These are phyloP conservation scores for Melieria crassipennis DNA, from an alignment of 2,888 invertebrate genomes.

Conservation along the genomic window DNA sequence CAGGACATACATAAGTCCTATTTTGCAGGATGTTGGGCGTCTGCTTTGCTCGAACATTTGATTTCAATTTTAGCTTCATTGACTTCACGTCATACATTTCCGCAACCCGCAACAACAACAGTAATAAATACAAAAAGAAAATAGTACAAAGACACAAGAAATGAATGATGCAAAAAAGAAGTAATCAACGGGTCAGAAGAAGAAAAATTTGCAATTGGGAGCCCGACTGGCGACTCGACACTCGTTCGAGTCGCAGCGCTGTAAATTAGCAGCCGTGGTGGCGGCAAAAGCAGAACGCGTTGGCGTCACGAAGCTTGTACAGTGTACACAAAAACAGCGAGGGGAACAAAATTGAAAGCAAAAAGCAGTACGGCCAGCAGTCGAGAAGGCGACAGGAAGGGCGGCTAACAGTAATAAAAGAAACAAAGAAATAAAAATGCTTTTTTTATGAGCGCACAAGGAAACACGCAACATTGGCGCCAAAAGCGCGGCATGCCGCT, in stretches of 20 bases:
- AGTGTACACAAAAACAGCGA: not conserved
- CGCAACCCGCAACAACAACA: not conserved
- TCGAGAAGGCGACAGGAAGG: too few relatives aligned
- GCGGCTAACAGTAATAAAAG: too few relatives aligned
- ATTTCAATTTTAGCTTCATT: slow-evolving; percentile 5
- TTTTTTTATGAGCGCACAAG: too few relatives aligned
- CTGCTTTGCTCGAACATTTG: not conserved
- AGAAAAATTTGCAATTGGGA: slow-evolving; percentile 9
- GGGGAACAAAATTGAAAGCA: not conserved
- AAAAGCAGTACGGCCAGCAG: too few relatives aligned
- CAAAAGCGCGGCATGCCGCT: too few relatives aligned
- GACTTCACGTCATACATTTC: slow-evolving; percentile 11
- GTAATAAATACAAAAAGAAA: too few relatives aligned
- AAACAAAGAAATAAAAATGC: too few relatives aligned
- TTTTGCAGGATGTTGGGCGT: too few relatives aligned
- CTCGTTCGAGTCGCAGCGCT: not conserved
- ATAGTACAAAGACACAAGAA: too few relatives aligned
- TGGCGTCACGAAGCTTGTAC: not conserved
- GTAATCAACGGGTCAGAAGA: slow-evolving; percentile 9
- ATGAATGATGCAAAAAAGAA: not conserved
- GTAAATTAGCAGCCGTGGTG: not conserved
- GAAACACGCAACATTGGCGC: too few relatives aligned
- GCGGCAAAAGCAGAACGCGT: not conserved
- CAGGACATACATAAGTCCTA: not conserved
- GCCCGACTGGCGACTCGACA: slow-evolving; percentile 9